Evolutionary conservation across 2,888 invertebrate genomes (phyloP).

Genomic region (Eulithis testata): DNA sequence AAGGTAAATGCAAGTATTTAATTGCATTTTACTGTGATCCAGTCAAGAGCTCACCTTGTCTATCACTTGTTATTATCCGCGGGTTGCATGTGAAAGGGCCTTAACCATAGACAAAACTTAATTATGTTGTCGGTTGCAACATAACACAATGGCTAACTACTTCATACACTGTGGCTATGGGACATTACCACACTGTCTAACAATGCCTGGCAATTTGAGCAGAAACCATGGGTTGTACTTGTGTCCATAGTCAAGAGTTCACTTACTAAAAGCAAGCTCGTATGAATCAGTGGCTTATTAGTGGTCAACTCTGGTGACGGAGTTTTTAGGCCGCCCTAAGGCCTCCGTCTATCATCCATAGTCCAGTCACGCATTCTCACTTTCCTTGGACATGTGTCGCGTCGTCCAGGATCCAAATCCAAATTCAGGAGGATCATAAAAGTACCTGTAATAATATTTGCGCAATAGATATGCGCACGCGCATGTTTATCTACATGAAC

Average conservation of each 20-base stretch:
- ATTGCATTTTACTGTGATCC: too few species aligned
- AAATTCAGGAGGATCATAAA: too few species aligned
- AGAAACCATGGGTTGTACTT: conserved; percentile 7
- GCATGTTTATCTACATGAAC: conserved; percentile 30
- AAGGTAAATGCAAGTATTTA: too few species aligned
- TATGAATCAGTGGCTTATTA: too few species aligned
- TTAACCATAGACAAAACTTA: conserved; percentile 13
- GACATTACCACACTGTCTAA: conserved; percentile 24
- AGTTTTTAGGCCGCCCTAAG: too few species aligned
- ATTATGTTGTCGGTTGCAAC: conserved; percentile 22
- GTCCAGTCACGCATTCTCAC: too few species aligned
- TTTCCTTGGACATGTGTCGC: too few species aligned
- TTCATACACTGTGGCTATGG: conserved; percentile 16
- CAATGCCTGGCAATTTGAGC: conserved; percentile 15
- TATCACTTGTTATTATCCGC: too few species aligned
- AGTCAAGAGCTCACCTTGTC: too few species aligned
- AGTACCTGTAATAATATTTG: neutral
- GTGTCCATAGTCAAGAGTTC: neutral
- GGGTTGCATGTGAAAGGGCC: conserved; percentile 2
- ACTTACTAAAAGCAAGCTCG: neutral
- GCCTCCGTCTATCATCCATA: too few species aligned
- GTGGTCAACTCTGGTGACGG: too few species aligned
- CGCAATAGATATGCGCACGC: conserved; percentile 8
- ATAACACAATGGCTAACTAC: conserved; percentile 14
- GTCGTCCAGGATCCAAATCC: too few species aligned